Conservation (phyloP, 2,888 invertebrate species). For the Andrena chrysosceles region DNA sequence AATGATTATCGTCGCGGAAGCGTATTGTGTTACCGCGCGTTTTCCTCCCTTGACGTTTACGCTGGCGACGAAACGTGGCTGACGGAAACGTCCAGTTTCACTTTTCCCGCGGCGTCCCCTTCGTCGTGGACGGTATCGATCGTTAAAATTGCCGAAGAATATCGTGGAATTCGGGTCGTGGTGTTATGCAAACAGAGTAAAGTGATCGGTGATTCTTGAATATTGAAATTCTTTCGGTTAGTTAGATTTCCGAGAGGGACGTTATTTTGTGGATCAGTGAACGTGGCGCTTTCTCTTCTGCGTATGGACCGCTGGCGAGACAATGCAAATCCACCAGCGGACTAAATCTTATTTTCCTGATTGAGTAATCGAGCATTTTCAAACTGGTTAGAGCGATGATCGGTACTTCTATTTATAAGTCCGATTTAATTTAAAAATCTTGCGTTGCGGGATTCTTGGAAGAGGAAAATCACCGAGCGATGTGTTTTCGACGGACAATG, state of each 20-base stretch:
- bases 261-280: background rate
- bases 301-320: background rate
- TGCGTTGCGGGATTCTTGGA: background rate
- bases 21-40: slow-evolving; percentile 31
- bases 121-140: background rate
- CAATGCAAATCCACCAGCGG: background rate
- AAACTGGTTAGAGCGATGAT: background rate
- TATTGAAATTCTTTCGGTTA: background rate
- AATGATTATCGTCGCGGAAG: slow-evolving; percentile 63
- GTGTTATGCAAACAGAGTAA: background rate
- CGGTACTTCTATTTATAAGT: background rate
- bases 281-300: background rate
- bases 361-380: background rate
- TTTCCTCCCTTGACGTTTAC: background rate
- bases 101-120: background rate
- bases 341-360: background rate
- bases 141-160: background rate
- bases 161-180: too few relatives aligned
- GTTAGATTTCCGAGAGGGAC: background rate
- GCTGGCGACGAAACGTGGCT: too few relatives aligned
- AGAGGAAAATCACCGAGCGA: background rate
- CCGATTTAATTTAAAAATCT: background rate
- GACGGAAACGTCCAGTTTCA: slow-evolving; percentile 5
- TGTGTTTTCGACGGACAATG: background rate
- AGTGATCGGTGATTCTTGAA: background rate